Conservation (phyloP, 2,888 invertebrate species). For the Hirtodrosophila confusa region DNA sequence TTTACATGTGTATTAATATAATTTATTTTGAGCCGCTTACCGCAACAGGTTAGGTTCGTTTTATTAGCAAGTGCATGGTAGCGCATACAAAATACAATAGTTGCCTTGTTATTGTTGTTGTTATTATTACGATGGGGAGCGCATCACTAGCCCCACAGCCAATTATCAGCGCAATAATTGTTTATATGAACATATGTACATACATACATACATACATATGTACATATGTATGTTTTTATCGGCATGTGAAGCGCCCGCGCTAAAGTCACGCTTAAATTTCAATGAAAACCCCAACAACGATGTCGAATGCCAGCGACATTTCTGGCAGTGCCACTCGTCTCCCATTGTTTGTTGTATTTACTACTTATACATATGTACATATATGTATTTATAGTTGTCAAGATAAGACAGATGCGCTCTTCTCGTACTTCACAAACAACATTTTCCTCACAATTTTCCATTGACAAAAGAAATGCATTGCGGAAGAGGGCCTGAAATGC, state of each 20-base stretch:
- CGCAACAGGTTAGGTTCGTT: slow-evolving; percentile 44
- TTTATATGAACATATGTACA: slow-evolving; percentile 31
- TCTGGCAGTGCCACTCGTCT: slow-evolving; percentile 32
- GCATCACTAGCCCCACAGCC: slow-evolving; percentile 42
- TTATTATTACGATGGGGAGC: slow-evolving; percentile 38
- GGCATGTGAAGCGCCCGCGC: slow-evolving; percentile 71
- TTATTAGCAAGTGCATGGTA: slow-evolving; percentile 47
- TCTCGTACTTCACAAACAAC: slow-evolving; percentile 13
- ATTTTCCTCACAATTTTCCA: slow-evolving; percentile 64
- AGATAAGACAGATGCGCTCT: slow-evolving; percentile 41
- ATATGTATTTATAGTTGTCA: slow-evolving; percentile 41
- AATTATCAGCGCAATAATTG: slow-evolving; percentile 78
- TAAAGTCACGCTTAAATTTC: slow-evolving; percentile 74
- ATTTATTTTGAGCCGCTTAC: slow-evolving; percentile 17
- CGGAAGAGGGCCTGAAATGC: slow-evolving; percentile 25
- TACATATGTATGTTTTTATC: slow-evolving; percentile 48
- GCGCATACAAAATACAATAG: slow-evolving; percentile 52
- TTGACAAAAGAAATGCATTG: slow-evolving; percentile 43
- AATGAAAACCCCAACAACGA: slow-evolving; percentile 46
- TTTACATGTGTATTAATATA: slow-evolving; percentile 7
- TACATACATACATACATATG: slow-evolving; percentile 1
- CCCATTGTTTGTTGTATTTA: slow-evolving; percentile 24
- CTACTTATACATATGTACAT: slow-evolving; percentile 13
- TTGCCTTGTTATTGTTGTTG: slow-evolving; percentile 47
- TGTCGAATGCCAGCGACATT: slow-evolving; percentile 27